Base-by-base conservation (phyloP, 2,888 invertebrate genomes). In the Myathropa florea region DNA sequence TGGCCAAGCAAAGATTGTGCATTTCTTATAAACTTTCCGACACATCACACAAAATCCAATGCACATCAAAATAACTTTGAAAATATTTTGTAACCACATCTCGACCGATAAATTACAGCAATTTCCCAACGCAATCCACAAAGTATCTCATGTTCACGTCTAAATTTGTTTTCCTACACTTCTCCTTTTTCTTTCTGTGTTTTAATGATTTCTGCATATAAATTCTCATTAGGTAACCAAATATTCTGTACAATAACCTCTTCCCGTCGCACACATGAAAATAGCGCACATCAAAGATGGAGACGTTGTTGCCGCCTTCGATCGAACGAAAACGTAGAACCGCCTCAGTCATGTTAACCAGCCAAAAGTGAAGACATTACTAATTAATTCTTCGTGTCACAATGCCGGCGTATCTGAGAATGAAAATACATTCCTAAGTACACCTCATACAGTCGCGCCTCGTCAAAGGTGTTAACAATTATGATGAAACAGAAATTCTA, bases 281-380 rank as follows among this genome's bases (percentile, higher is more conserved):
- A 64, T 73, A 73, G 73, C 64, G 33, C 55, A 81, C 67, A 77
- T 84, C 81, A 84, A 84, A 84, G 84, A 30, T 18, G 59, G 57
- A 12, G 57, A 46, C 18, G 18, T 46, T 7, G 18, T 18, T 33
- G 67, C 84, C 81, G 84, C 81, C 63, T 60, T 55, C 24, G 2
- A 65, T 14, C 33, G 26, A 53, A 57, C 14, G 36, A 59, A 57
- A 24, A 23, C 24, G 26, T 61, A 12, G 12, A 7, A 14, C 53
- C 46, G 36, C 55, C 57, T 28, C 61, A 28, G 21, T 53, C 67
- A 53, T 61, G 46, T 68, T 39, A 65, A 61, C 63, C 63, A 33
- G 67, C 72, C 70, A 68, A 64, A 82, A 36, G 21, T 75, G 30
- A 77, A 77, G 80, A 81, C 81, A 83, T 70, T 30, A 71, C 76